These are phyloP conservation scores for Scaptomyza caliginosa DNA, from an alignment of 2,888 invertebrate species.

Conservation along the genomic window DNA sequence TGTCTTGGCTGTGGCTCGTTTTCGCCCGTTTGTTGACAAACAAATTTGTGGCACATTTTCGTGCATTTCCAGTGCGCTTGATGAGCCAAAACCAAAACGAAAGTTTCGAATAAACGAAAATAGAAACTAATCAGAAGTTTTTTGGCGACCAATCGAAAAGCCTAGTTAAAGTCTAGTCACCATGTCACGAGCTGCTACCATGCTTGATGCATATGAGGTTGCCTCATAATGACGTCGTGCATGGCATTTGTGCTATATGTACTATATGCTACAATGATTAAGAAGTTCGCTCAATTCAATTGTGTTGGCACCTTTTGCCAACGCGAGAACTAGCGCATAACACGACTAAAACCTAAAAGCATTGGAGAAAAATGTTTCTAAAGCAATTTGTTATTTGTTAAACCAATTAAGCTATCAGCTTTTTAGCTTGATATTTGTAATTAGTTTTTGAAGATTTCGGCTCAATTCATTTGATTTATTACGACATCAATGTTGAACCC, in stretches of 20 bases:
- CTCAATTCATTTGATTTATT: slow-evolving; percentile 46
- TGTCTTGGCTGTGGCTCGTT: not conserved
- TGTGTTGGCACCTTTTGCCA: slow-evolving; percentile 67
- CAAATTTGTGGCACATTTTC: slow-evolving; percentile 70
- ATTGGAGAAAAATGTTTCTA: not conserved
- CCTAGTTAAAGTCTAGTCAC: slow-evolving; percentile 37
- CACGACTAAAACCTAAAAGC: not conserved
- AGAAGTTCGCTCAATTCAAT: slow-evolving; percentile 35
- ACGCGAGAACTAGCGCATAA: slow-evolving; percentile 50
- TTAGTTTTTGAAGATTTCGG: slow-evolving; percentile 15
- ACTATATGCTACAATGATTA: slow-evolving; percentile 61
- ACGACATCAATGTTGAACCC: slow-evolving; percentile 20
- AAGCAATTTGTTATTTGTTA: not conserved
- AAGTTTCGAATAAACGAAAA: slow-evolving; percentile 33
- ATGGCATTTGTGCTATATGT: slow-evolving; percentile 62
- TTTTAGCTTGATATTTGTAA: slow-evolving; percentile 7
- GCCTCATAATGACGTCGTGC: slow-evolving; percentile 78
- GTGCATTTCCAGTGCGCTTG: slow-evolving; percentile 61
- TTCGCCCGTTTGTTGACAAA: slow-evolving; percentile 43
- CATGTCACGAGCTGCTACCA: slow-evolving; percentile 59
- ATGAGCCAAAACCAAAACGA: slow-evolving; percentile 67
- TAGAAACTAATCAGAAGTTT: slow-evolving; percentile 60
- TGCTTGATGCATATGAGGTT: slow-evolving; percentile 65
- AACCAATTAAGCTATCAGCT: slow-evolving; percentile 17
- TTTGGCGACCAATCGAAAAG: slow-evolving; percentile 37